A percentile compares a stretch with the other conserved stretches of the same genome.
phyloP scores from a whole-genome alignment of 2,888 invertebrate species.

The Halictus ligatus region DNA sequence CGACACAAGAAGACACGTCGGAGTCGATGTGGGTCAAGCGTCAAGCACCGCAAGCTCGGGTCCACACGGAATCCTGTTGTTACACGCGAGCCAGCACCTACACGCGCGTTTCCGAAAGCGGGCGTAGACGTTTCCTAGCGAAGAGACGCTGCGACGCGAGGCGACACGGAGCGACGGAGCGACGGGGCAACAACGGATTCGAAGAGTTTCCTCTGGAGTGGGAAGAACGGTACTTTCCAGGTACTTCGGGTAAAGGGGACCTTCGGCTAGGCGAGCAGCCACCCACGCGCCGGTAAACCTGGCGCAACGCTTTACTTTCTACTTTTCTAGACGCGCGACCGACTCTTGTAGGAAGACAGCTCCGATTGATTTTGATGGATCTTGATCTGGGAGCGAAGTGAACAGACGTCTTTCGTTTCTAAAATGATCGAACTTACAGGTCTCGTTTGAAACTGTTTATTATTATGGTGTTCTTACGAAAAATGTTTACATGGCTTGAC shows the following conservation, averaged over 20 bases:
- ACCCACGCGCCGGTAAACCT: constrained; percentile 66
- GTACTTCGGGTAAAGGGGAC: constrained; percentile 67
- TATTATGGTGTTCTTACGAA: too few relatives aligned
- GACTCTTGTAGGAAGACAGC: constrained; percentile 27
- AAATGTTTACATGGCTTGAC: too few relatives aligned
- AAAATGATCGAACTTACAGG: neutral
- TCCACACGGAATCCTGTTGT: constrained; percentile 30
- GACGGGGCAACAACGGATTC: constrained; percentile 47
- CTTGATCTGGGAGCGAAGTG: neutral
- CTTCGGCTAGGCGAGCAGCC: constrained; percentile 65
- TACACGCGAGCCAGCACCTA: constrained; percentile 54
- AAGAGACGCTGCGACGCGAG: constrained; percentile 11
- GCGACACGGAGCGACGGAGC: neutral
- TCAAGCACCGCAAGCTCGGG: constrained; percentile 26
- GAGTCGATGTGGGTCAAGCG: constrained; percentile 62
- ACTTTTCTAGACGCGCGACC: constrained; percentile 60
- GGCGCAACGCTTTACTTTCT: constrained; percentile 69
- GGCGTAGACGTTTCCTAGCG: constrained; percentile 35
- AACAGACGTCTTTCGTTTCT: neutral
- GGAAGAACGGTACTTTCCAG: constrained; percentile 74
- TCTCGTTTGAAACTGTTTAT: too few relatives aligned
- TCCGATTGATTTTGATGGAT: constrained; percentile 22
- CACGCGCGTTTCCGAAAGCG: constrained; percentile 35
- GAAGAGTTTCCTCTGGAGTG: constrained; percentile 56
- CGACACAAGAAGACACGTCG: constrained; percentile 3